phyloP scores from a whole-genome alignment of 2,113 vertebrate species.

The Bujurquina vittata region DNA sequence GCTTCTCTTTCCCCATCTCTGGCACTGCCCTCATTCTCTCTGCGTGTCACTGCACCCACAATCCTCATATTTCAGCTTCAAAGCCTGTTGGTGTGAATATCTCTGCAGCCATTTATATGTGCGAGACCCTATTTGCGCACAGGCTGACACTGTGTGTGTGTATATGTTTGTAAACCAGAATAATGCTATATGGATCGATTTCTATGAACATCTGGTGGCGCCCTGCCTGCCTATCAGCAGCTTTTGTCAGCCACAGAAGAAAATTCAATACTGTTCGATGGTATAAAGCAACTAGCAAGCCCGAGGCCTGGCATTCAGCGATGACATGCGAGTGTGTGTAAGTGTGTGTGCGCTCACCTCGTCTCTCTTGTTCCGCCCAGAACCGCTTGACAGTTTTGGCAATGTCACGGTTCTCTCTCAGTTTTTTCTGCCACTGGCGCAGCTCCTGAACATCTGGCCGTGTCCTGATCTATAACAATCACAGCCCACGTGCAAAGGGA shows the following conservation, averaged over 20 bases:
- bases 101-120: constrained; percentile 19
- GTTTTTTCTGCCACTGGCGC: constrained; percentile 89
- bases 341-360: constrained; percentile 76
- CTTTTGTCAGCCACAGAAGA: constrained; percentile 5
- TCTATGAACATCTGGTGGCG: neutral
- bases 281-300: constrained; percentile 32
- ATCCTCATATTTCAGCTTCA: constrained; percentile 34
- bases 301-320: constrained; percentile 19
- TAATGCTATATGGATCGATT: neutral
- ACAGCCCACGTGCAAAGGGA: neutral
- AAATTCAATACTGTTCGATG: constrained; percentile 29
- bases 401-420: constrained; percentile 83
- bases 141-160: neutral
- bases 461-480: constrained; percentile 82
- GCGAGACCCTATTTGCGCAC: constrained; percentile 1
- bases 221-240: constrained; percentile 22
- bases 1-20: constrained; percentile 16
- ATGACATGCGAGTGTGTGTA: constrained; percentile 1
- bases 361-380: constrained; percentile 86
- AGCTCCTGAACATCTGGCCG: constrained; percentile 88
- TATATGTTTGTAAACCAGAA: neutral
- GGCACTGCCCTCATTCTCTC: constrained; percentile 51
- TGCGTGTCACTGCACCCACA: constrained; percentile 26
- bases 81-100: constrained; percentile 30
- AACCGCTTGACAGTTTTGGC: constrained; percentile 80